Evolutionary conservation across 2,888 invertebrate genomes (phyloP).

Genomic region (Xestia sexstrigata): DNA sequence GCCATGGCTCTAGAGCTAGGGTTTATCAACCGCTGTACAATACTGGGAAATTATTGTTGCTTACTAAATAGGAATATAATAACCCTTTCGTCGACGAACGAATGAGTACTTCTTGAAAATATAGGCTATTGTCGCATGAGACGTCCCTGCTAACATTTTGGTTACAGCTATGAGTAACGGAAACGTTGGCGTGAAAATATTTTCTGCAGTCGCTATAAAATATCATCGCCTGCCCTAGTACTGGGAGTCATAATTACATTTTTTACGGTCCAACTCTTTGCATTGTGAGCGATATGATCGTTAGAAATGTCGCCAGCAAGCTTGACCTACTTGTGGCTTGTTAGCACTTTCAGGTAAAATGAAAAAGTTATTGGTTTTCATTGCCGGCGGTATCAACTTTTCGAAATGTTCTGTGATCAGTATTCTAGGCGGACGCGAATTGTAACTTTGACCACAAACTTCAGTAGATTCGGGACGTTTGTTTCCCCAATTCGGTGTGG

Average conservation of each 20-base stretch:
- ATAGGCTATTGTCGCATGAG: conserved; percentile 41
- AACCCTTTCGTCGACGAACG: conserved; percentile 35
- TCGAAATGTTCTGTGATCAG: conserved; percentile 66
- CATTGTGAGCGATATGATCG: conserved; percentile 67
- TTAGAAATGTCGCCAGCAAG: conserved; percentile 69
- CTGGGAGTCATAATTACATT: conserved; percentile 65
- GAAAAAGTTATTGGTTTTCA: conserved; percentile 64
- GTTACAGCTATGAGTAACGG: conserved; percentile 50
- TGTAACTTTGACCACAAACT: conserved; percentile 75
- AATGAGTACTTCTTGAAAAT: conserved; percentile 32
- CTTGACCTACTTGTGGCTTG: conserved; percentile 68
- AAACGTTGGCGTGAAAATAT: conserved; percentile 62
- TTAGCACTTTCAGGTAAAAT: conserved; percentile 69
- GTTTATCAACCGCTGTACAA: conserved; percentile 29
- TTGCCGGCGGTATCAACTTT: conserved; percentile 54
- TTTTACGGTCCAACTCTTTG: conserved; percentile 66
- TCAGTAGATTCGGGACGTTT: conserved; percentile 71
- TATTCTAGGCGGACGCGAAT: conserved; percentile 71
- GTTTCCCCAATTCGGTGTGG: conserved; percentile 74
- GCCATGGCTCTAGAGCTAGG: conserved; percentile 56
- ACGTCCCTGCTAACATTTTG: conserved; percentile 44
- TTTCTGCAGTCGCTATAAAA: conserved; percentile 56
- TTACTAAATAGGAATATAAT: conserved; percentile 40
- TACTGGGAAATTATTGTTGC: conserved; percentile 34
- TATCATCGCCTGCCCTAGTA: conserved; percentile 44